Percentiles rank a stretch among this genome's conserved stretches.
Conservation (phyloP, 2,797 vertebrate species). For the Aratinga solstitialis region DNA sequence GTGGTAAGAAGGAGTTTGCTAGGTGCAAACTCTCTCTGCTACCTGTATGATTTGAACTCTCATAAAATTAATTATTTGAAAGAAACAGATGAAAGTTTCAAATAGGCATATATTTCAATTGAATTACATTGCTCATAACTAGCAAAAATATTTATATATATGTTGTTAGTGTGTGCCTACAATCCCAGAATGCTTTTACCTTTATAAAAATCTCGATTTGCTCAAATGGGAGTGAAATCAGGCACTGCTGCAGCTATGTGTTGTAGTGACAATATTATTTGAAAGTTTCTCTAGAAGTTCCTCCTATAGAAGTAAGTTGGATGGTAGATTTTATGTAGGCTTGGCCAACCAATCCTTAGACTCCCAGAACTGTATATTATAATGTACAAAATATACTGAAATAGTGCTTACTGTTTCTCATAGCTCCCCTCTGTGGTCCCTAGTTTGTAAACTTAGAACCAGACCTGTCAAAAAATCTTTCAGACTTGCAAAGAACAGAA, state of each 20-base stretch:
- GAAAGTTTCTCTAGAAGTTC: not conserved
- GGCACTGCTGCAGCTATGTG: fast-evolving
- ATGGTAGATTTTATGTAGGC: not conserved
- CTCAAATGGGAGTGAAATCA: not conserved
- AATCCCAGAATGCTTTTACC: not conserved
- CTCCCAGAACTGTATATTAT: fast-evolving
- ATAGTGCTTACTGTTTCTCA: not conserved
- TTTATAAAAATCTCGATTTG: not conserved
- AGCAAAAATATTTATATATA: not conserved
- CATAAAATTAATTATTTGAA: not conserved
- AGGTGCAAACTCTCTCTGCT: not conserved
- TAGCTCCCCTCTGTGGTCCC: not conserved
- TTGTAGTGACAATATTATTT: fast-evolving
- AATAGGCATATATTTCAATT: not conserved
- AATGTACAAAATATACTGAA: fast-evolving
- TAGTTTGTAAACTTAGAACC: not conserved
- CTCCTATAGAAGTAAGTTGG: not conserved
- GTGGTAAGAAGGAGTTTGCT: not conserved
- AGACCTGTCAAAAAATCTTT: not conserved
- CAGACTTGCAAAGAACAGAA: not conserved
- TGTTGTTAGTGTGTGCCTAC: not conserved
- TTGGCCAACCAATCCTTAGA: not conserved
- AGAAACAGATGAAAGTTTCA: not conserved
- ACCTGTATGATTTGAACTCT: not conserved
- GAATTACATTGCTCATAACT: not conserved